phyloP scores from a whole-genome alignment of 2,888 invertebrate species.

The Linhomoeus sp. region DNA sequence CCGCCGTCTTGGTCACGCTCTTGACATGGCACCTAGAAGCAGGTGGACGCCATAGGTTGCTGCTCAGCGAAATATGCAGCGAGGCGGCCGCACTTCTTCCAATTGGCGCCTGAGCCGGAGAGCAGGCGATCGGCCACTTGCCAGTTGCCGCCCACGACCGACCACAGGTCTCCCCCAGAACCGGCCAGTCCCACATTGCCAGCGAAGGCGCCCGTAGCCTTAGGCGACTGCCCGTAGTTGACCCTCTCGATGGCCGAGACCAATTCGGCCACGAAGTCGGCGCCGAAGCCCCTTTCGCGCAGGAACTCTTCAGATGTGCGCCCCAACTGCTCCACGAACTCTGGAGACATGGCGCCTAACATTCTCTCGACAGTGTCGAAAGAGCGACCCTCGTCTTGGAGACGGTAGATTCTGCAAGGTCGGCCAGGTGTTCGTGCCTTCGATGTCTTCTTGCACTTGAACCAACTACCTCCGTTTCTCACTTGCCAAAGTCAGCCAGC shows the following conservation, averaged over 20 bases:
- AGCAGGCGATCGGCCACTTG: constrained; percentile 31
- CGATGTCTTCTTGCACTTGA: constrained; percentile 11
- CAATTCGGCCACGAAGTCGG: constrained; percentile 38
- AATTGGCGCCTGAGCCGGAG: constrained; percentile 29
- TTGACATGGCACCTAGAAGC: too few species aligned
- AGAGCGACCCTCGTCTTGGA: constrained; percentile 35
- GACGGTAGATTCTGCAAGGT: constrained; percentile 39
- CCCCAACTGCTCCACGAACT: constrained; percentile 34
- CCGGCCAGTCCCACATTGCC: constrained; percentile 40
- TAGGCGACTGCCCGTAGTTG: constrained; percentile 42
- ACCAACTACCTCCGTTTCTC: too few species aligned
- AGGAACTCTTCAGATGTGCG: constrained; percentile 29
- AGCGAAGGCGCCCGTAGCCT: constrained; percentile 38
- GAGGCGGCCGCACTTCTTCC: constrained; percentile 22
- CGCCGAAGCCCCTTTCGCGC: constrained; percentile 30
- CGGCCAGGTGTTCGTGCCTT: constrained; percentile 1
- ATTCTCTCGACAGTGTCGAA: constrained; percentile 38
- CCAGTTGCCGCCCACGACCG: constrained; percentile 42
- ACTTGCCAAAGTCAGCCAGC: constrained; percentile 31
- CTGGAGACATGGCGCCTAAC: constrained; percentile 35
- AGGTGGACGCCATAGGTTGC: too few species aligned
- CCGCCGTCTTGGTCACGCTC: too few species aligned
- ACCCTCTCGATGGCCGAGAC: constrained; percentile 37
- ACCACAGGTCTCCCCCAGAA: constrained; percentile 37
- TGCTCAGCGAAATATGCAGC: too few species aligned